Evolutionary conservation across 2,888 invertebrate genomes (phyloP).

Genomic region (Tetranychus piercei): DNA sequence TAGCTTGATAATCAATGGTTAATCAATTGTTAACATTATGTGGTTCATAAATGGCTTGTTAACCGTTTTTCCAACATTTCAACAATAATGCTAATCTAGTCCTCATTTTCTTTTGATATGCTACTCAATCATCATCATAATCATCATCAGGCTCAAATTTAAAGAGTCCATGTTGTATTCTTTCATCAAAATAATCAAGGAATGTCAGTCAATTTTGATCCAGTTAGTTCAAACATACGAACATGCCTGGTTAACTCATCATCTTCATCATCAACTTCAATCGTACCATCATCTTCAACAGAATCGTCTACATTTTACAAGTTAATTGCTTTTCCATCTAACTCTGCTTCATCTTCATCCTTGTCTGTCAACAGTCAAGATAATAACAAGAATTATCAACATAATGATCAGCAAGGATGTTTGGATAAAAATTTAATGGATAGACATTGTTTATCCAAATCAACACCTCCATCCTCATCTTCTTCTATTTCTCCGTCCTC

Average conservation of each 20-base stretch:
- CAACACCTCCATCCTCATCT: not conserved
- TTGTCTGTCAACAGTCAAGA: not conserved
- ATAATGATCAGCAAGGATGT: not conserved
- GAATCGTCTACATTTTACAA: not conserved
- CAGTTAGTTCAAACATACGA: not conserved
- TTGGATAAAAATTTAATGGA: not conserved
- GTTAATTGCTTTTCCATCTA: not conserved
- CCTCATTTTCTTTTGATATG: not conserved
- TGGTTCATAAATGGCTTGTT: no score
- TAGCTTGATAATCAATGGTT: no score
- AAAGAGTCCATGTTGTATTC: not conserved
- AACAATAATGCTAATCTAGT: not conserved
- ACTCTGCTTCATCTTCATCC: not conserved
- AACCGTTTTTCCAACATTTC: not conserved
- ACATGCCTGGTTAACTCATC: not conserved
- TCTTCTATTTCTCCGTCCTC: not conserved
- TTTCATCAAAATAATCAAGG: not conserved
- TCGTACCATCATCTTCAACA: not conserved
- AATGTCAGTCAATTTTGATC: constrained; percentile 1
- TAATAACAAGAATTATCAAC: not conserved
- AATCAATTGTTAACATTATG: no score
- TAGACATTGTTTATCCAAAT: not conserved
- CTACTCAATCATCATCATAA: not conserved
- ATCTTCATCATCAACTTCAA: not conserved
- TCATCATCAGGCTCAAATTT: not conserved